Evolutionary conservation across 1,140 invertebrate genomes (phyloP).

Genomic region (Phocides pigmalion): DNA sequence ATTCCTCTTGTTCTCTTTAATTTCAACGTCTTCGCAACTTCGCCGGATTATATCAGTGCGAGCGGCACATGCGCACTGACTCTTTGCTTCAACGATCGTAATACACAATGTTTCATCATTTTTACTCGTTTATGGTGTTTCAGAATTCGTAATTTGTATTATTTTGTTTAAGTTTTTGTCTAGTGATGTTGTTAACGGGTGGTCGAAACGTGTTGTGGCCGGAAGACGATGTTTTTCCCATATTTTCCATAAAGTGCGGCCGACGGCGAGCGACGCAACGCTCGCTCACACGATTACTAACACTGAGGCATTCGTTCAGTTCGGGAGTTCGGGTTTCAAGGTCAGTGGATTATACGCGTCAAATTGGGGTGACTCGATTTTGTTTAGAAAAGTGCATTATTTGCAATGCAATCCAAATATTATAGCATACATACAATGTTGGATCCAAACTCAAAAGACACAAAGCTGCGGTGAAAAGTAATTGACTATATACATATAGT

Average conservation of each 20-base stretch:
- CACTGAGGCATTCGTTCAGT: slow-evolving; percentile 4
- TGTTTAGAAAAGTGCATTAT: background rate
- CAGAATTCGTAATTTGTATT: background rate
- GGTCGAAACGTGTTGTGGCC: background rate
- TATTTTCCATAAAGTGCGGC: background rate
- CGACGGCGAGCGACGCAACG: slow-evolving; percentile 11
- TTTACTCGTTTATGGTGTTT: background rate
- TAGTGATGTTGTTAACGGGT: background rate
- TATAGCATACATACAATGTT: background rate
- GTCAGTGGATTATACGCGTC: slow-evolving; percentile 15
- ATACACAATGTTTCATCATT: slow-evolving; percentile 1
- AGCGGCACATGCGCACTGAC: slow-evolving; percentile 12
- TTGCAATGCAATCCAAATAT: background rate
- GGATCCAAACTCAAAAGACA: too few species aligned
- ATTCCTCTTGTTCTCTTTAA: background rate
- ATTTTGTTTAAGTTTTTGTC: background rate
- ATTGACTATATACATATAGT: too few species aligned
- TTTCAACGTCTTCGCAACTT: background rate
- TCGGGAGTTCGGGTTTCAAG: slow-evolving; percentile 18
- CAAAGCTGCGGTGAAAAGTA: too few species aligned
- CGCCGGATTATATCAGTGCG: background rate
- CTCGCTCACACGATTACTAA: slow-evolving; percentile 37
- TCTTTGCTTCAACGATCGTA: slow-evolving; percentile 3
- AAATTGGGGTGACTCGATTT: background rate
- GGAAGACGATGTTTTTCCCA: background rate